Conservation (phyloP, 2,888 invertebrate species). For the Papilio protenor region DNA sequence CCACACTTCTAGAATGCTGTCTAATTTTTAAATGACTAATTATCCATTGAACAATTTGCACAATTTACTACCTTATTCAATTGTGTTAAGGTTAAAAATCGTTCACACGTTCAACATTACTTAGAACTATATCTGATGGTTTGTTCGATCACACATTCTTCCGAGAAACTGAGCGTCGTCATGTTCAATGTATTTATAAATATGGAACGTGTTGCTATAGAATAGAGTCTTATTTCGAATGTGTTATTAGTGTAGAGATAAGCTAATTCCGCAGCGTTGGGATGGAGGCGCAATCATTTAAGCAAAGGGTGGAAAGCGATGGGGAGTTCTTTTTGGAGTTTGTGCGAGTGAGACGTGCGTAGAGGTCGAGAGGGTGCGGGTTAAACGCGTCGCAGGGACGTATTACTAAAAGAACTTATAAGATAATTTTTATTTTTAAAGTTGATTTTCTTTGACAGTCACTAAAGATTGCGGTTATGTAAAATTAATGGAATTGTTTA, state of each 20-base stretch:
- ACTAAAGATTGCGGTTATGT: background rate
- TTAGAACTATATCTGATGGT: constrained; percentile 73
- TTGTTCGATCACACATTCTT: constrained; percentile 71
- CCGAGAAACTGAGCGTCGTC: constrained; percentile 71
- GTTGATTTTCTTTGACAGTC: background rate
- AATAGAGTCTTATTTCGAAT: constrained; percentile 58
- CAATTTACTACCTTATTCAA: constrained; percentile 52
- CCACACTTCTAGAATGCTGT: constrained; percentile 60
- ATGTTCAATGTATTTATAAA: constrained; percentile 46
- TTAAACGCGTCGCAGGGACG: constrained; percentile 75
- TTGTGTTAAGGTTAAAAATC: constrained; percentile 51
- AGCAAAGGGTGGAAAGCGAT: constrained; percentile 83
- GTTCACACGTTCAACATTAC: constrained; percentile 51
- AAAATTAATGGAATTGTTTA: background rate
- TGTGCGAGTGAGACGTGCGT: constrained; percentile 84
- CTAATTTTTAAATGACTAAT: constrained; percentile 69
- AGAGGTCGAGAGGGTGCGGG: constrained; percentile 80
- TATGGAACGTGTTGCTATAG: constrained; percentile 49
- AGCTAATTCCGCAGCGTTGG: constrained; percentile 58
- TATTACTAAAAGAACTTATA: constrained; percentile 48
- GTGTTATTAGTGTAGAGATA: constrained; percentile 54
- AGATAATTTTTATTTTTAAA: background rate
- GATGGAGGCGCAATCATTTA: constrained; percentile 82
- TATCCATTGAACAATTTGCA: constrained; percentile 51
- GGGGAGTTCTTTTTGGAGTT: constrained; percentile 83